Percentiles rank a stretch among this genome's conserved stretches.
These are phyloP conservation scores for Podarcis raffonei DNA, from an alignment of 2,113 vertebrate genomes.

Conservation along the genomic window DNA sequence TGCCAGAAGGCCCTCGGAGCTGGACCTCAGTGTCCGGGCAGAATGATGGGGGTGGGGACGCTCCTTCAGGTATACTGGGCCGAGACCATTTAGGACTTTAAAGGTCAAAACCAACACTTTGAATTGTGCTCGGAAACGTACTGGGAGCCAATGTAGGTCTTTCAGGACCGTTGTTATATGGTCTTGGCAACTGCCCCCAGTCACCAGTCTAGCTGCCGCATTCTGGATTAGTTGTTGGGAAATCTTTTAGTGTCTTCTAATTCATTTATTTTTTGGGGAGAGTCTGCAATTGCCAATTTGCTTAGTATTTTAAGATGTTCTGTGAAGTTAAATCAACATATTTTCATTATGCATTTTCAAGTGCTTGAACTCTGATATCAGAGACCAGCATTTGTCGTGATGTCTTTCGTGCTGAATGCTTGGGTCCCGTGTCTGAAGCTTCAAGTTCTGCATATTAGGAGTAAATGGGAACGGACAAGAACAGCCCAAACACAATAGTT, in stretches of 20 bases:
- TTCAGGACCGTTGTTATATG: too few species aligned
- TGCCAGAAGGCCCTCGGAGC: too few species aligned
- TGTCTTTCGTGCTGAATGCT: conserved; percentile 9
- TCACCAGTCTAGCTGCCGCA: too few species aligned
- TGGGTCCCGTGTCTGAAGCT: conserved; percentile 9
- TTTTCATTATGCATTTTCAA: conserved; percentile 12
- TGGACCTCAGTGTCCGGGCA: too few species aligned
- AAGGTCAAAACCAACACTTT: too few species aligned
- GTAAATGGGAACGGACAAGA: conserved; percentile 33
- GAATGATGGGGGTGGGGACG: too few species aligned
- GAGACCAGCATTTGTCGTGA: neutral
- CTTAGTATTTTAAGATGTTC: conserved; percentile 28
- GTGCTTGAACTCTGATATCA: conserved; percentile 5
- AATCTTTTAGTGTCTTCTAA: neutral
- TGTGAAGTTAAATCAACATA: neutral
- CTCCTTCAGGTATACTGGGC: too few species aligned
- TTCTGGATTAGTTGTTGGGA: too few species aligned
- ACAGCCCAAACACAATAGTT: conserved; percentile 31
- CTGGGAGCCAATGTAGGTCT: too few species aligned
- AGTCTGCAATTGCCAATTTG: neutral
- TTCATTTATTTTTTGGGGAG: neutral
- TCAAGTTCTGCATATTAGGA: conserved; percentile 33
- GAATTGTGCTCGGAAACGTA: too few species aligned
- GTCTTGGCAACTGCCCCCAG: too few species aligned
- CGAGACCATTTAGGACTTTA: too few species aligned